Base-by-base conservation (phyloP, 2,888 invertebrate genomes). In the Drosophila nr. medialis region DNA sequence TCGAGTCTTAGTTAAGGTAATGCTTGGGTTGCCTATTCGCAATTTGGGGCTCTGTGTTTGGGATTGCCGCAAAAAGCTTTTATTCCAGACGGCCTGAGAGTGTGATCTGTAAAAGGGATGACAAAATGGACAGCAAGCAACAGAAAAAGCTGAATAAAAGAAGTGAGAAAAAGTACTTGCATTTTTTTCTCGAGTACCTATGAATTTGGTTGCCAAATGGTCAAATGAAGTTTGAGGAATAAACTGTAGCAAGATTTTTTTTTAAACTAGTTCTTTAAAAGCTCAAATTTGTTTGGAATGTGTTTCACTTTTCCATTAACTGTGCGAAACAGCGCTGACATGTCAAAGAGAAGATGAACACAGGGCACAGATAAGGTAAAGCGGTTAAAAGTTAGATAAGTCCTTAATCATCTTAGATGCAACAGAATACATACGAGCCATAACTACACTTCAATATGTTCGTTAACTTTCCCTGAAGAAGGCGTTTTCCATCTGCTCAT, bases 1-100 rank as follows among this genome's bases (percentile, higher is more conserved):
- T 81, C 71, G 53, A 71, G 81, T 75, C 83, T 86, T 86, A 86
- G 81, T 58, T 53, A 69, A 70, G 77, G 72, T 64, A 68, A 83
- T 63, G 71, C 69, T 54, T 50, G 65, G 65, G 32, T 32, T 49
- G 65, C 54, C 76, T 71, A 58, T 75, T 67, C 53, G 53, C 51
- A 64, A 77, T 64, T 80, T 75, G 32, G 50, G 56, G 48, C 27
- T 53, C 34, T 29, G 50, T 21, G 49, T 60, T 54, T 21, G 36
- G 61, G 24, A 56, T 38, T 60, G 55, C 58, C 54, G 18, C 63
- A 61, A 58, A 58, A 63, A 54, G 65, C 63, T 66, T 66, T 63
- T 18, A 11, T 8, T 40, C 18, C 55, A 74, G 55, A 64, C 49
- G 24, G 32, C 15, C 24, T 10, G 21, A 55, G 48, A 45, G 49